A percentile compares a stretch with the other conserved stretches of the same genome.
Evolutionary conservation across 2,888 invertebrate species (phyloP).

Genomic region (Erebia aethiops): DNA sequence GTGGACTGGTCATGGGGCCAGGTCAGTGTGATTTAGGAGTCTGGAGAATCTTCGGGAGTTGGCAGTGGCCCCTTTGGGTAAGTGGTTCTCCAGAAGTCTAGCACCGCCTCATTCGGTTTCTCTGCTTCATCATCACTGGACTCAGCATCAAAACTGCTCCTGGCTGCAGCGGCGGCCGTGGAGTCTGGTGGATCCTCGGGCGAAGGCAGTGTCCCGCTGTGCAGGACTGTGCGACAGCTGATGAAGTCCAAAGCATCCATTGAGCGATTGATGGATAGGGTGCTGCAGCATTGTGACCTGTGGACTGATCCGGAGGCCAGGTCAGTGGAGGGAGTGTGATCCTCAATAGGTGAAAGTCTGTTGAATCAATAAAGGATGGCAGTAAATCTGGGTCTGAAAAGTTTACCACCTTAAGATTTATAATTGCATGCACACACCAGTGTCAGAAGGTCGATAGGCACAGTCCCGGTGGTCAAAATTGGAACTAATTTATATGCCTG

Average conservation of each 20-base stretch:
- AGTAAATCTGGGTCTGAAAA: too few species aligned
- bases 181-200: conserved; percentile 39
- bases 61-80: conserved; percentile 24
- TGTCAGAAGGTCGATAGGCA: too few species aligned
- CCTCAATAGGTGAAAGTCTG: not conserved
- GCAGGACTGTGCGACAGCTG: conserved; percentile 65
- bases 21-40: conserved; percentile 43
- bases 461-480: too few species aligned
- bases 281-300: conserved; percentile 67
- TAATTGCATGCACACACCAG: too few species aligned
- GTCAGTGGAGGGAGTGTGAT: conserved; percentile 37
- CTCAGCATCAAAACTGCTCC: conserved; percentile 61
- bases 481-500: too few species aligned
- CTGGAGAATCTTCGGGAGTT: not conserved
- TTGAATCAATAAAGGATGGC: not conserved
- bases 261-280: conserved; percentile 73
- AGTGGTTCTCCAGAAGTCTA: conserved; percentile 49
- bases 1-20: conserved; percentile 61
- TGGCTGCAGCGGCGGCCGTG: conserved; percentile 52
- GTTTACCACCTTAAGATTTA: too few species aligned
- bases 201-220: conserved; percentile 48
- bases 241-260: conserved; percentile 75
- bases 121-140: conserved; percentile 62
- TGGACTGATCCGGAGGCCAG: conserved; percentile 62
- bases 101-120: conserved; percentile 54